Conservation (phyloP, 2,113 vertebrate species). For the Calyptomena viridis region DNA sequence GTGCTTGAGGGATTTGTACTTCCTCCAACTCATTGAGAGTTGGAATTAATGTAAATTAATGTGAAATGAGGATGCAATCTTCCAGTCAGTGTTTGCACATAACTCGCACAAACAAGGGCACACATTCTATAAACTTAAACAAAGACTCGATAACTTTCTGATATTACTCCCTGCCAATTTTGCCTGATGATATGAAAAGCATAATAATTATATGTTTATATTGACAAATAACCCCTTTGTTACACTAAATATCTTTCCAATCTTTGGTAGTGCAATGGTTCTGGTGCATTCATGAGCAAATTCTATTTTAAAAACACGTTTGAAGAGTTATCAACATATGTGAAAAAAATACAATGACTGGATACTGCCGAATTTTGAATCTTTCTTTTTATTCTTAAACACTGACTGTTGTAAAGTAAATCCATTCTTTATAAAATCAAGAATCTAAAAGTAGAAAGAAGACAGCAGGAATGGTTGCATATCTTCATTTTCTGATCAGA, state of each 20-base stretch:
- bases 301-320: not conserved
- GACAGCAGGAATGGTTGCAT: not conserved
- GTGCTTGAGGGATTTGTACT: constrained; percentile 33
- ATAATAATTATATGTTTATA: not conserved
- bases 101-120: not conserved
- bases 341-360: not conserved
- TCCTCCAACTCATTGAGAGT: constrained; percentile 4
- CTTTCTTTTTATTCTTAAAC: not conserved
- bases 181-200: not conserved
- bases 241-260: not conserved
- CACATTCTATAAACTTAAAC: not conserved
- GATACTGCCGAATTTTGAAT: not conserved
- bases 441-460: not conserved
- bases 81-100: not conserved
- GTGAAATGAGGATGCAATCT: constrained; percentile 37
- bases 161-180: not conserved
- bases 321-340: not conserved
- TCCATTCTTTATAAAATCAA: not conserved
- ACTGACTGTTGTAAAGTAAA: not conserved
- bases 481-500: not conserved
- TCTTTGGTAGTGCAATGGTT: not conserved
- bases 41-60: constrained; percentile 35
- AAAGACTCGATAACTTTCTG: not conserved
- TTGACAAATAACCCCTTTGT: not conserved
- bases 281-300: not conserved